These are phyloP conservation scores for Neosilurus mollespiculum DNA, from an alignment of 2,797 vertebrate genomes.

Conservation along the genomic window DNA sequence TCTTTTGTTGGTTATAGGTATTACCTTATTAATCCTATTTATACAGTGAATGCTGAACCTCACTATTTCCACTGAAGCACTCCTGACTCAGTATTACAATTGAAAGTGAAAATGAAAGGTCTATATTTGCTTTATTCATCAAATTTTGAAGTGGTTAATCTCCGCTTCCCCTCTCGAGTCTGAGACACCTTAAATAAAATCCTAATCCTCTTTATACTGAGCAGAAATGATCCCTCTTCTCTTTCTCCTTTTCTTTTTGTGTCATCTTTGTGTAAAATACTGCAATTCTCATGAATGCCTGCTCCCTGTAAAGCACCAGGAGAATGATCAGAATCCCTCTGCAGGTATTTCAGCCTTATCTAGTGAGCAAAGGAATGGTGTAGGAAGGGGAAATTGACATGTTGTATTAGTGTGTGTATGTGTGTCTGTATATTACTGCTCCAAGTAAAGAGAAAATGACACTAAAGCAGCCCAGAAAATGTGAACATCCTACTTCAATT, in stretches of 20 bases:
- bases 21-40: background rate
- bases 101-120: conserved; percentile 2
- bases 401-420: conserved; percentile 27
- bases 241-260: conserved; percentile 12
- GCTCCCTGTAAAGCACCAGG: conserved; percentile 19
- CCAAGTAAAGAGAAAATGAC: conserved; percentile 8
- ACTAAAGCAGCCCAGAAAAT: conserved; percentile 13
- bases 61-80: background rate
- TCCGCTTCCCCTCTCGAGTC: conserved; percentile 36
- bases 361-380: conserved; percentile 25
- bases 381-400: conserved; percentile 42
- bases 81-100: background rate
- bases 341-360: conserved; percentile 39
- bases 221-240: conserved; percentile 35
- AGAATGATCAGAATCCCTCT: conserved; percentile 35
- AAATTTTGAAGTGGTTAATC: conserved; percentile 37
- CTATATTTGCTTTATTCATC: conserved; percentile 38
- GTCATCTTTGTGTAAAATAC: conserved; percentile 34
- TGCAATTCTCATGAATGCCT: conserved; percentile 31
- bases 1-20: background rate
- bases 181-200: conserved; percentile 41
- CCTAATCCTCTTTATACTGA: conserved; percentile 47
- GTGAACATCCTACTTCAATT: conserved; percentile 29
- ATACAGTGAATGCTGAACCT: background rate
- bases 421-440: conserved; percentile 21